Conservation (phyloP, 2,113 vertebrate species). For the Pseudorasbora parva region DNA sequence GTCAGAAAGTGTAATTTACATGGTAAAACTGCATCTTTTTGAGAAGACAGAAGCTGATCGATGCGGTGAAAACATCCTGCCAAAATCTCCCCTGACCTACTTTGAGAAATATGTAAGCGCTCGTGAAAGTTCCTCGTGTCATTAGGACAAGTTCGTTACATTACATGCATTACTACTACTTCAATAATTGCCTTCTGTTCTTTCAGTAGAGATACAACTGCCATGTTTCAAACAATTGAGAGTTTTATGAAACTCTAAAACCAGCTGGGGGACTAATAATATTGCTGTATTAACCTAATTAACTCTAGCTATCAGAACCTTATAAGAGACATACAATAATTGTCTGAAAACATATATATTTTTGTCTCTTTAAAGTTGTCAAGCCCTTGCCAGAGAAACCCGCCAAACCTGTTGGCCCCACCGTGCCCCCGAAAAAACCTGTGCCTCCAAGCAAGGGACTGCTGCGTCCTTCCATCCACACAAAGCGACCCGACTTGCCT, state of each 20-base stretch:
- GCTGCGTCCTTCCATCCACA: constrained; percentile 73
- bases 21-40: neutral
- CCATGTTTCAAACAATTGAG: neutral
- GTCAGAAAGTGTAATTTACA: neutral
- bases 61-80: constrained; percentile 39
- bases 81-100: constrained; percentile 37
- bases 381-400: constrained; percentile 82
- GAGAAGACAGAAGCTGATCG: neutral
- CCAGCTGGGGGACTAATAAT: neutral
- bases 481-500: constrained; percentile 90
- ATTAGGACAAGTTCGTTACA: neutral
- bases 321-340: neutral
- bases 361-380: constrained; percentile 75
- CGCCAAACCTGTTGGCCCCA: constrained; percentile 86
- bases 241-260: neutral
- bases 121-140: neutral
- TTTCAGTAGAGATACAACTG: neutral
- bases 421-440: constrained; percentile 94
- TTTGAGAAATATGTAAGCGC: neutral
- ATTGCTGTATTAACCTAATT: neutral
- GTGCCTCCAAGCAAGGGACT: constrained; percentile 82
- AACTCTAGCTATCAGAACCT: neutral
- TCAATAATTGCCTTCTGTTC: neutral
- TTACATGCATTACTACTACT: neutral
- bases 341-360: neutral